These are phyloP conservation scores for Pherbina coryleti DNA, from an alignment of 2,888 invertebrate genomes.

Conservation along the genomic window DNA sequence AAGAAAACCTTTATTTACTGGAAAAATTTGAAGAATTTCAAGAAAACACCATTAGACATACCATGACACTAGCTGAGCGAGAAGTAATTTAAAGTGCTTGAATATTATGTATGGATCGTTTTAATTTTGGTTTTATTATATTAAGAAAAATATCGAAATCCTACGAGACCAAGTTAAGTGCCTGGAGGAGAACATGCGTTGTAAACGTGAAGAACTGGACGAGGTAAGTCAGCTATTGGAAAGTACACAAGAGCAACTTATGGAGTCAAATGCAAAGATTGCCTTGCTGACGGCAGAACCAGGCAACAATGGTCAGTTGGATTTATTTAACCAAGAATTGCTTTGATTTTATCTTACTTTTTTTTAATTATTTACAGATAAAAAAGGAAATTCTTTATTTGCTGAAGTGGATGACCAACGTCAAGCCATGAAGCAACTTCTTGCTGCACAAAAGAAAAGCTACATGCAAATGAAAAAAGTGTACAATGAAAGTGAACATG, in stretches of 20 bases:
- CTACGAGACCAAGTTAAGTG: conserved; percentile 65
- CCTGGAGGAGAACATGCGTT: conserved; percentile 63
- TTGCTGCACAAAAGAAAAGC: conserved; percentile 74
- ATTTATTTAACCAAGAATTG: too few relatives aligned
- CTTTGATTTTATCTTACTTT: too few relatives aligned
- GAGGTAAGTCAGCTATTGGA: conserved; percentile 64
- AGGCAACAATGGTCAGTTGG: conserved; percentile 58
- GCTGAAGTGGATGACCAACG: conserved; percentile 77
- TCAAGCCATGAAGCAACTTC: conserved; percentile 74
- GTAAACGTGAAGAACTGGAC: conserved; percentile 65
- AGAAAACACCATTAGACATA: conserved; percentile 55
- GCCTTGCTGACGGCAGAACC: conserved; percentile 58
- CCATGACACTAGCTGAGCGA: conserved; percentile 60
- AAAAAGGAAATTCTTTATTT: conserved; percentile 76
- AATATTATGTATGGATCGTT: not conserved
- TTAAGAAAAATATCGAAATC: conserved; percentile 64
- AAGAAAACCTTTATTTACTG: conserved; percentile 62
- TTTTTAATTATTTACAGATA: conserved; percentile 66
- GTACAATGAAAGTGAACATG: conserved; percentile 64
- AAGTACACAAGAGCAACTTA: conserved; percentile 65
- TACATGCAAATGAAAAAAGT: conserved; percentile 70
- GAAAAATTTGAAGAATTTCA: conserved; percentile 61
- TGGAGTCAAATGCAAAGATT: conserved; percentile 65
- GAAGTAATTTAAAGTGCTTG: conserved; percentile 57
- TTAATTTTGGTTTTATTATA: conserved; percentile 1